Evolutionary conservation across 2,888 invertebrate species (phyloP).

Genomic region (Acleris holmiana): DNA sequence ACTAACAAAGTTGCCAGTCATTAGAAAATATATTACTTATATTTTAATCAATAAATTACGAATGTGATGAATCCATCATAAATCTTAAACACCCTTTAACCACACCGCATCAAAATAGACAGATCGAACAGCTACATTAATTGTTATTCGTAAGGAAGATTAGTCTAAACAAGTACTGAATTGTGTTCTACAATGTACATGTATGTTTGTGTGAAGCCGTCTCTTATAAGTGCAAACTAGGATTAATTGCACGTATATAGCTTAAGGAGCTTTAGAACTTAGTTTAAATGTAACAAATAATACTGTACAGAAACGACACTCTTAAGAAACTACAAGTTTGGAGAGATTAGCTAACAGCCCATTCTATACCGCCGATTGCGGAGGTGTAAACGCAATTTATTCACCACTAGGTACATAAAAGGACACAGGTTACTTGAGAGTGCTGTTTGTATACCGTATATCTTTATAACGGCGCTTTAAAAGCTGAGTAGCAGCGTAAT

Average conservation of each 20-base stretch:
- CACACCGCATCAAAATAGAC: slow-evolving; percentile 24
- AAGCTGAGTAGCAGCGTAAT: slow-evolving; percentile 16
- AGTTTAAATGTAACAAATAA: slow-evolving; percentile 6
- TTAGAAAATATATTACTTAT: too few species aligned
- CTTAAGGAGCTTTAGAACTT: slow-evolving; percentile 1
- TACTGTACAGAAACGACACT: not conserved
- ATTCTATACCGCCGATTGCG: too few species aligned
- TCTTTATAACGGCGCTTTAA: not conserved
- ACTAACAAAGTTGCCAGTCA: too few species aligned
- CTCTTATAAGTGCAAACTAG: slow-evolving; percentile 30
- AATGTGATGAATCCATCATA: slow-evolving; percentile 8
- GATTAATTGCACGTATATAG: slow-evolving; percentile 18
- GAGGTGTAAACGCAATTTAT: too few species aligned
- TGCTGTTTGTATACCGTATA: not conserved
- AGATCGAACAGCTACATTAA: slow-evolving; percentile 14
- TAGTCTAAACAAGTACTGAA: slow-evolving; percentile 35
- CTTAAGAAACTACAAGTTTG: not conserved
- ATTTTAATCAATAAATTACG: too few species aligned
- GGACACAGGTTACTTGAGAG: not conserved
- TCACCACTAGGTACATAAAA: too few species aligned
- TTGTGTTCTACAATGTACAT: slow-evolving; percentile 32
- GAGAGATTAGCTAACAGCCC: not conserved
- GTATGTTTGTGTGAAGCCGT: slow-evolving; percentile 21
- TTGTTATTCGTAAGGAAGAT: slow-evolving; percentile 21
- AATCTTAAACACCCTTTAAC: slow-evolving; percentile 19